phyloP scores from a whole-genome alignment of 2,888 invertebrate species.

The Xestia ashworthii region DNA sequence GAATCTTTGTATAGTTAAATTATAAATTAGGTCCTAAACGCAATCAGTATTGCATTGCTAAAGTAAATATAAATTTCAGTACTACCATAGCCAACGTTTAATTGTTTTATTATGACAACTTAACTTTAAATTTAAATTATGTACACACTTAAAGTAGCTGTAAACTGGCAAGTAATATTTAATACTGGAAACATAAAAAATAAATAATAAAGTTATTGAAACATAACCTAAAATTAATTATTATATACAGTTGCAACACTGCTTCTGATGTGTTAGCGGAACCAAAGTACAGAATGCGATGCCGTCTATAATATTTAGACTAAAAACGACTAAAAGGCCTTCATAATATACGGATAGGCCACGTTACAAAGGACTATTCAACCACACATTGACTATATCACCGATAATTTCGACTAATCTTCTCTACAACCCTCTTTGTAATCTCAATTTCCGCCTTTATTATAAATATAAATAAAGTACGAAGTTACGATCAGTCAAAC shows the following conservation, averaged over 20 bases:
- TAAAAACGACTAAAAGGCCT: conserved; percentile 65
- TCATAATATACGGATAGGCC: conserved; percentile 69
- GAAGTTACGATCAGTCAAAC: conserved; percentile 73
- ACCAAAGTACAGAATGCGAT: conserved; percentile 56
- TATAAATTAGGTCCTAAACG: conserved; percentile 63
- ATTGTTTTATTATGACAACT: conserved; percentile 75
- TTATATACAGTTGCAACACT: conserved; percentile 66
- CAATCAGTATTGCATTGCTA: conserved; percentile 65
- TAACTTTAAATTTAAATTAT: conserved; percentile 75
- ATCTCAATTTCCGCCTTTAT: conserved; percentile 64
- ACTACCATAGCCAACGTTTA: conserved; percentile 67
- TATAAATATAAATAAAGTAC: conserved; percentile 69
- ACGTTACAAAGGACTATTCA: conserved; percentile 65
- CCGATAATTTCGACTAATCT: conserved; percentile 66
- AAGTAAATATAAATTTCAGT: conserved; percentile 66
- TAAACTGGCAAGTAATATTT: conserved; percentile 88
- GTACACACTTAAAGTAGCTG: conserved; percentile 80
- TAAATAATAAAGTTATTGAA: conserved; percentile 81
- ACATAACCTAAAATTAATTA: conserved; percentile 70
- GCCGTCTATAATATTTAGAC: conserved; percentile 60
- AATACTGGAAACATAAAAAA: conserved; percentile 86
- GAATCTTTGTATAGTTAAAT: conserved; percentile 63
- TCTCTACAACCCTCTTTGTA: conserved; percentile 69
- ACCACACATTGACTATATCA: conserved; percentile 71
- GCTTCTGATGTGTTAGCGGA: conserved; percentile 51